Conservation (phyloP, 2,113 vertebrate species). For the Apodemus sylvaticus region DNA sequence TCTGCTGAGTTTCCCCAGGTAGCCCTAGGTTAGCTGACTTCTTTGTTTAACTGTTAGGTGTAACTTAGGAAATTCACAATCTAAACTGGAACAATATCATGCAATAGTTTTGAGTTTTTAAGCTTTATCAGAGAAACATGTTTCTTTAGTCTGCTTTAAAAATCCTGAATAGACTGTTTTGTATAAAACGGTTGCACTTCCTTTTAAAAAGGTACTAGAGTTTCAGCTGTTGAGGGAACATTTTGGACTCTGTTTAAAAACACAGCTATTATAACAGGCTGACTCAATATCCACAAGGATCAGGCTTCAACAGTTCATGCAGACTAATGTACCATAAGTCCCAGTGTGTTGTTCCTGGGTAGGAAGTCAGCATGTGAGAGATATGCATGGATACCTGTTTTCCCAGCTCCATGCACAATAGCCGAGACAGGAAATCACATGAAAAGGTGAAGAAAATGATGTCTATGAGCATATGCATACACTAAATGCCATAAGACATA, state of each 20-base stretch:
- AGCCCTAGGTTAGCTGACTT: neutral
- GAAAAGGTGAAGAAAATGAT: neutral
- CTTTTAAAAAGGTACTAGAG: neutral
- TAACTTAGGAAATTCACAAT: neutral
- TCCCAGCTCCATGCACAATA: neutral
- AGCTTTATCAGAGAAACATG: neutral
- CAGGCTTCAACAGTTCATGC: neutral
- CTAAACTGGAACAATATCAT: neutral
- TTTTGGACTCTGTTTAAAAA: neutral
- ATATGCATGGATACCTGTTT: too few species aligned
- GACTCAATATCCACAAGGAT: neutral
- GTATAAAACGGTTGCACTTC: neutral
- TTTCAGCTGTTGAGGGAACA: neutral
- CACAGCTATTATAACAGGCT: neutral
- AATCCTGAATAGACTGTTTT: neutral
- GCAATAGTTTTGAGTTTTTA: neutral
- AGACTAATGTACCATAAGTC: neutral
- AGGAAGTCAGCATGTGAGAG: too few species aligned
- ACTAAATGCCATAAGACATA: neutral
- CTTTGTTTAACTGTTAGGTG: neutral
- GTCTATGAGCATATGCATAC: neutral
- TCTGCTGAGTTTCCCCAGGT: neutral
- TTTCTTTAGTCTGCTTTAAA: neutral
- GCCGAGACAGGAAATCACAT: too few species aligned
- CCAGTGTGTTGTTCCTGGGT: too few species aligned